These are phyloP conservation scores for Drosophila yakuba DNA, from an alignment of 1,140 invertebrate species.

Conservation along the genomic window DNA sequence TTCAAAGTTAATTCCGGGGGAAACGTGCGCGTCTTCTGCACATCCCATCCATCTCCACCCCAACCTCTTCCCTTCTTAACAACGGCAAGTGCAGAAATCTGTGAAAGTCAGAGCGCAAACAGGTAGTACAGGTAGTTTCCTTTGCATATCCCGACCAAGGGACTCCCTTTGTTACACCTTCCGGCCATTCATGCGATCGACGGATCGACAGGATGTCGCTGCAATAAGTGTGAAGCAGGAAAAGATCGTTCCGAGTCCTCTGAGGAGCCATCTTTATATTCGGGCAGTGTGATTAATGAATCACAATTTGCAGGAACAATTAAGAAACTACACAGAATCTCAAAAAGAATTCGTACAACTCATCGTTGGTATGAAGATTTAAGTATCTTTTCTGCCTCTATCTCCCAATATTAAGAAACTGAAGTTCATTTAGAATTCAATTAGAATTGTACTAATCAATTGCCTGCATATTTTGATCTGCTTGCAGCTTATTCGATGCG, in stretches of 20 bases:
- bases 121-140: constrained; percentile 45
- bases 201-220: constrained; percentile 53
- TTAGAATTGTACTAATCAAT: too few species aligned
- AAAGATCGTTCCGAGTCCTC: too few species aligned
- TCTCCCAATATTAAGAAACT: too few species aligned
- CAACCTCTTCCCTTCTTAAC: too few species aligned
- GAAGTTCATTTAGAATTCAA: too few species aligned
- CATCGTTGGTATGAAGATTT: not conserved
- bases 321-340: not conserved
- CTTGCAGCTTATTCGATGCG: constrained; percentile 77
- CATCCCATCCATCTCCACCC: too few species aligned
- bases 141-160: constrained; percentile 1
- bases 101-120: constrained; percentile 53
- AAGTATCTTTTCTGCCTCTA: not conserved
- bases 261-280: not conserved
- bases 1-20: constrained; percentile 73
- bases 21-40: not conserved
- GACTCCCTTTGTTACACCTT: constrained; percentile 51
- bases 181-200: constrained; percentile 55
- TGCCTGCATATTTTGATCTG: too few species aligned
- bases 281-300: constrained; percentile 1
- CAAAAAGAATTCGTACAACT: not conserved
- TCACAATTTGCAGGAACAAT: not conserved
- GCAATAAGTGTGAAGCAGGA: constrained; percentile 21
- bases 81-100: constrained; percentile 48